Evolutionary conservation across 2,113 vertebrate species (phyloP).

Genomic region (Motacilla alba): DNA sequence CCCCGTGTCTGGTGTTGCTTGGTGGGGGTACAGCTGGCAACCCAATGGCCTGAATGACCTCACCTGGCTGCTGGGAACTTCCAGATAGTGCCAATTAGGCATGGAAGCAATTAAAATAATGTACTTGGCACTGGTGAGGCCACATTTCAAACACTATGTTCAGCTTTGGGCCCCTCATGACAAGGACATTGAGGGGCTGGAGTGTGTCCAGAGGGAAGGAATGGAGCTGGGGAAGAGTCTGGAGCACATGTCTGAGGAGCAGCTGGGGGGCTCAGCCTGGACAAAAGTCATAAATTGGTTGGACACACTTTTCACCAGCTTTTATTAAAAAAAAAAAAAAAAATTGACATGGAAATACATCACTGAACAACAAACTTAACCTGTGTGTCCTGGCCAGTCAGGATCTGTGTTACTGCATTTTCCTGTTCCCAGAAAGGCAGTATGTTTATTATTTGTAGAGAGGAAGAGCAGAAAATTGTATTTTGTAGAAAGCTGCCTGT

Average conservation of each 20-base stretch:
- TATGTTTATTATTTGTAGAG: background rate
- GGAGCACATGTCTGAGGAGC: background rate
- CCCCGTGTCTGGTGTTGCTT: rapidly evolving
- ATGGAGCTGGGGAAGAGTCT: background rate
- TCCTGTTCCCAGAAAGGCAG: background rate
- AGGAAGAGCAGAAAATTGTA: background rate
- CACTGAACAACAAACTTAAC: background rate
- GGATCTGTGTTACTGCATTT: background rate
- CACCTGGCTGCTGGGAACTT: background rate
- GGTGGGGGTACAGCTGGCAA: background rate
- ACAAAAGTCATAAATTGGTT: background rate
- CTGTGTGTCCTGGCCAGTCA: conserved; percentile 19
- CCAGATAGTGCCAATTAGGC: background rate
- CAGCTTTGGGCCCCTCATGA: background rate
- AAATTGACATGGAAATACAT: background rate
- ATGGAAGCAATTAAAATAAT: background rate
- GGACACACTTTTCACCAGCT: background rate
- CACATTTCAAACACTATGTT: background rate
- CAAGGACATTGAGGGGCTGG: background rate
- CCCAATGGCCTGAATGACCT: background rate
- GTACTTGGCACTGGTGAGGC: background rate
- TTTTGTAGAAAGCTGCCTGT: background rate
- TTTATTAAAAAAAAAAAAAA: background rate
- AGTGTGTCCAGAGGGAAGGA: background rate
- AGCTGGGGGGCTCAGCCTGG: background rate